phyloP scores from a whole-genome alignment of 2,888 invertebrate species.

The Oscheius onirici region DNA sequence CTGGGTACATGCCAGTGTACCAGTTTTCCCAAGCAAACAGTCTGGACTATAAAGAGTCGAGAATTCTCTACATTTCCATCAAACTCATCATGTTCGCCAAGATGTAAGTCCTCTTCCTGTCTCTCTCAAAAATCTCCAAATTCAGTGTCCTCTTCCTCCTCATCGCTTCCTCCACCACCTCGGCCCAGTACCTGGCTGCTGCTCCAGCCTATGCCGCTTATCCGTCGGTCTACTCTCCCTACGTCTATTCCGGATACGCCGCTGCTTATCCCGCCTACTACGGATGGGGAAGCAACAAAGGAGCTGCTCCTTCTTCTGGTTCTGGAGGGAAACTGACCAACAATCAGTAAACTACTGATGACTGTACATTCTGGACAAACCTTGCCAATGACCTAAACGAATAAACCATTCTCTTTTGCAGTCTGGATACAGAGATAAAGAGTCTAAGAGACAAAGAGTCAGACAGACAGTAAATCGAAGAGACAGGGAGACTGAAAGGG shows the following conservation, averaged over 20 bases:
- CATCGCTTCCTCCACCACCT: background rate
- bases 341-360: conserved; percentile 4
- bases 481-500: background rate
- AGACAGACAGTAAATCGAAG: too few relatives aligned
- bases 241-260: conserved; percentile 14
- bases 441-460: too few relatives aligned
- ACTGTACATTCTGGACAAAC: background rate
- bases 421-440: too few relatives aligned
- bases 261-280: conserved; percentile 24
- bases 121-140: background rate
- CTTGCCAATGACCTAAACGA: background rate
- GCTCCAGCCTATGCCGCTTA: background rate
- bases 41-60: background rate
- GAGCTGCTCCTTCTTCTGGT: background rate
- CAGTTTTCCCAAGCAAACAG: background rate
- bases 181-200: conserved; percentile 2
- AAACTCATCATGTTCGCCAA: conserved; percentile 20
- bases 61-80: background rate
- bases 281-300: conserved; percentile 31
- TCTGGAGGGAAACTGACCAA: background rate
- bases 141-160: conserved; percentile 9
- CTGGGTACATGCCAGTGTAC: background rate
- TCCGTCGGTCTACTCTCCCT: conserved; percentile 6
- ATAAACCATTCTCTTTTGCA: too few relatives aligned
- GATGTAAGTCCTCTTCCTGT: background rate